Conservation (phyloP, 2,888 invertebrate genomes). For the Aspidiotus destructor region DNA sequence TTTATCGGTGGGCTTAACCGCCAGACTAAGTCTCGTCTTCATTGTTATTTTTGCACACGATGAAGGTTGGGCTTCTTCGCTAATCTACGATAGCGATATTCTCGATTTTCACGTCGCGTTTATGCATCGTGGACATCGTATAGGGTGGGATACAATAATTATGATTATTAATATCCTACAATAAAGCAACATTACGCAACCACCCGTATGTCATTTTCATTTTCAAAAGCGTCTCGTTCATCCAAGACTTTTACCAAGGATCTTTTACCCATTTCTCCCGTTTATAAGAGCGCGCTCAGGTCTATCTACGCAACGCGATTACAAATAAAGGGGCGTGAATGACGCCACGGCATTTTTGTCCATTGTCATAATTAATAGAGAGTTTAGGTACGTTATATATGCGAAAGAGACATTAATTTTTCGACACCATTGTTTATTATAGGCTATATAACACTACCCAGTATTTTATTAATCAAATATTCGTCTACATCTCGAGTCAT, state of each 20-base stretch:
- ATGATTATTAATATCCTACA: background rate
- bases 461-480: slow-evolving; percentile 4
- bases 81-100: no score
- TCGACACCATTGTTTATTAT: slow-evolving; percentile 2
- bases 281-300: no score
- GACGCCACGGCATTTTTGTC: background rate
- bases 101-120: background rate
- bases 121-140: background rate
- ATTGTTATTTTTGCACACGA: no score
- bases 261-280: no score
- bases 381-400: background rate
- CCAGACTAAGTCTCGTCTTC: no score
- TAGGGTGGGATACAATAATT: background rate
- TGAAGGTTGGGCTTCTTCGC: no score
- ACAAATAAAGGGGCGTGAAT: background rate
- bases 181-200: background rate
- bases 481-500: background rate
- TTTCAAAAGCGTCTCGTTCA: no score
- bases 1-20: no score
- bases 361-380: slow-evolving; percentile 2
- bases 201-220: slow-evolving; percentile 2
- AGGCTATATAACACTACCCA: no score
- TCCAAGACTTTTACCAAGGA: no score
- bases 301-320: background rate
- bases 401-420: slow-evolving; percentile 4